Evolutionary conservation across 2,113 vertebrate genomes (phyloP).

Genomic region (Nyctibius bracteatus): DNA sequence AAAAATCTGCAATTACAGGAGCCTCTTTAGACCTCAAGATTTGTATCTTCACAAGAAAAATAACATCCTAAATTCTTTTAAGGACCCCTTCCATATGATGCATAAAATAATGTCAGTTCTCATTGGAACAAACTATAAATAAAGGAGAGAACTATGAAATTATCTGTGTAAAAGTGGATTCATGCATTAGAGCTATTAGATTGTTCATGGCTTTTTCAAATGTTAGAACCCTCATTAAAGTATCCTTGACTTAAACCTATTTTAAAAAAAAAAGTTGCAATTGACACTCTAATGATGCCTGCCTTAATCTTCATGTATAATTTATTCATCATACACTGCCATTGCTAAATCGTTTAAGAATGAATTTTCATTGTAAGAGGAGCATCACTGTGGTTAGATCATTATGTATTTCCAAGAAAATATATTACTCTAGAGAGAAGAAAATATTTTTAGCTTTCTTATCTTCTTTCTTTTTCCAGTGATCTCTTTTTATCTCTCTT

Average conservation of each 20-base stretch:
- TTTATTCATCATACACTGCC: conserved; percentile 64
- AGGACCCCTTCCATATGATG: not conserved
- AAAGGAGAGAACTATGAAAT: not conserved
- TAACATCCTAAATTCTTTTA: not conserved
- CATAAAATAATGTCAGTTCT: not conserved
- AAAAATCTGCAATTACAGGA: not conserved
- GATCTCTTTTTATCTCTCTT: not conserved
- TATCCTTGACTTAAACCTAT: conserved; percentile 35
- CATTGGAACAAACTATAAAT: not conserved
- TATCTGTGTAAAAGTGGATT: conserved; percentile 30
- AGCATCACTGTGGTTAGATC: conserved; percentile 25
- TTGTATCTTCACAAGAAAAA: not conserved
- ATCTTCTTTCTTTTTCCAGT: not conserved
- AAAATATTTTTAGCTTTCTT: conserved; percentile 43
- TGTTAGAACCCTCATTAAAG: conserved; percentile 28
- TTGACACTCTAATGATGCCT: conserved; percentile 54
- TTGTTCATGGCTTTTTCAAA: conserved; percentile 24
- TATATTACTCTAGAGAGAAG: not conserved
- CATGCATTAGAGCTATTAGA: conserved; percentile 22
- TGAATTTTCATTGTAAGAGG: conserved; percentile 64
- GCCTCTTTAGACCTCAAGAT: not conserved
- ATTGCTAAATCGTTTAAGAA: conserved; percentile 75
- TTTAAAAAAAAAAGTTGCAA: conserved; percentile 37
- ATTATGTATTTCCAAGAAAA: conserved; percentile 59
- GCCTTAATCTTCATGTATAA: conserved; percentile 75